Evolutionary conservation across 1,140 invertebrate species (phyloP).

Genomic region (Ceratosolen fusciceps): DNA sequence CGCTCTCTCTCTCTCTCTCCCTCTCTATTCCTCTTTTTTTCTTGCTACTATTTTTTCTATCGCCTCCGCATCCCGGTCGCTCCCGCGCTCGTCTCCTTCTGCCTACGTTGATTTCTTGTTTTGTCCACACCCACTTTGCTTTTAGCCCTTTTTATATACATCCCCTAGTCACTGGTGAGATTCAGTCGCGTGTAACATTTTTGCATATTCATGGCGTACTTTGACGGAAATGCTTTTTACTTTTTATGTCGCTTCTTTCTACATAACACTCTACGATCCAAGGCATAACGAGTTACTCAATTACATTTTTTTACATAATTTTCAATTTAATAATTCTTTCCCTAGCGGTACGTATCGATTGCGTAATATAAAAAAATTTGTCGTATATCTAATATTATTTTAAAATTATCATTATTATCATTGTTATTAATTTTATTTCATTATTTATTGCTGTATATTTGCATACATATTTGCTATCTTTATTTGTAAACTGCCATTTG

Average conservation of each 20-base stretch:
- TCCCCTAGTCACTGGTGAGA: not conserved
- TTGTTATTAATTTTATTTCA: too few relatives aligned
- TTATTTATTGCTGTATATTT: too few relatives aligned
- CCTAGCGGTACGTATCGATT: not conserved
- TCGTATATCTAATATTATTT: too few relatives aligned
- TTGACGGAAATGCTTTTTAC: not conserved
- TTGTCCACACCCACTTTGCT: not conserved
- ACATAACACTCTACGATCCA: not conserved
- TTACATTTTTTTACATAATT: not conserved
- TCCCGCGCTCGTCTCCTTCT: not conserved
- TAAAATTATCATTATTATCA: too few relatives aligned
- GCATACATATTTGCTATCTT: too few relatives aligned
- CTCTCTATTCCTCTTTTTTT: constrained; percentile 1
- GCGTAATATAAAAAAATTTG: too few relatives aligned
- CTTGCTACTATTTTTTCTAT: too few relatives aligned
- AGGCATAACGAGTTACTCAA: not conserved
- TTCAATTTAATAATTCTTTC: not conserved
- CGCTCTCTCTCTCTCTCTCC: not conserved
- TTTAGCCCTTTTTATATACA: not conserved
- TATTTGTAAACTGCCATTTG: too few relatives aligned
- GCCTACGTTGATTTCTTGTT: not conserved
- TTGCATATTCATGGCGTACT: not conserved
- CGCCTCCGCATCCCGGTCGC: not conserved
- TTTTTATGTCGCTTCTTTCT: not conserved
- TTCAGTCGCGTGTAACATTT: not conserved